phyloP scores from a whole-genome alignment of 2,797 vertebrate species.

The Sciurus carolinensis region DNA sequence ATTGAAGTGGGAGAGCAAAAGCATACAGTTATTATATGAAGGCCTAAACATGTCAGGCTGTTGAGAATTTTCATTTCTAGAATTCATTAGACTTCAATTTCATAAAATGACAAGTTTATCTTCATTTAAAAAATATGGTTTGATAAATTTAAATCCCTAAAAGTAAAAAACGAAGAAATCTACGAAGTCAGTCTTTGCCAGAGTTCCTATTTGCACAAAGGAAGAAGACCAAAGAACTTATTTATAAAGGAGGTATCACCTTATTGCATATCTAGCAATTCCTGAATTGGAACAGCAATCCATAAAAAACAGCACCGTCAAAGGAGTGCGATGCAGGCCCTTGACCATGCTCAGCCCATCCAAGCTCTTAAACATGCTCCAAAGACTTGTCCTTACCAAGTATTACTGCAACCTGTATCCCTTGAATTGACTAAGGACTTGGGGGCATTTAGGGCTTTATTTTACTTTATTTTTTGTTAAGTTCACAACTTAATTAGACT shows the following conservation, averaged over 20 bases:
- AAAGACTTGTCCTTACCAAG: not conserved
- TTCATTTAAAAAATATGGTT: constrained; percentile 31
- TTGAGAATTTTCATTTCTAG: constrained; percentile 28
- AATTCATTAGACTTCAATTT: constrained; percentile 30
- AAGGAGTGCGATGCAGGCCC: not conserved
- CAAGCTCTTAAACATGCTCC: not conserved
- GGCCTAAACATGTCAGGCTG: not conserved
- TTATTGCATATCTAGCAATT: not conserved
- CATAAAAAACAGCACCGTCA: not conserved
- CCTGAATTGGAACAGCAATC: not conserved
- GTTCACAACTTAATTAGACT: not conserved
- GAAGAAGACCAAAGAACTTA: not conserved
- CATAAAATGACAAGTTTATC: not conserved
- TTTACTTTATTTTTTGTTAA: constrained; percentile 6
- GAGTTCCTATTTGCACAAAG: not conserved
- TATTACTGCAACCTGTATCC: not conserved
- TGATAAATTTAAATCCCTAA: constrained; percentile 6
- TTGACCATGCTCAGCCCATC: not conserved
- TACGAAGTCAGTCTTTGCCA: not conserved
- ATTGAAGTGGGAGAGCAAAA: not conserved
- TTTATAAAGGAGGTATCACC: not conserved
- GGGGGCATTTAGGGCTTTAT: not conserved
- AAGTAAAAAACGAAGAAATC: not conserved
- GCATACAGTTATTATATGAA: not conserved
- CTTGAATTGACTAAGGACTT: not conserved